phyloP scores from a whole-genome alignment of 2,113 vertebrate genomes.

The Eubucco bourcierii region DNA sequence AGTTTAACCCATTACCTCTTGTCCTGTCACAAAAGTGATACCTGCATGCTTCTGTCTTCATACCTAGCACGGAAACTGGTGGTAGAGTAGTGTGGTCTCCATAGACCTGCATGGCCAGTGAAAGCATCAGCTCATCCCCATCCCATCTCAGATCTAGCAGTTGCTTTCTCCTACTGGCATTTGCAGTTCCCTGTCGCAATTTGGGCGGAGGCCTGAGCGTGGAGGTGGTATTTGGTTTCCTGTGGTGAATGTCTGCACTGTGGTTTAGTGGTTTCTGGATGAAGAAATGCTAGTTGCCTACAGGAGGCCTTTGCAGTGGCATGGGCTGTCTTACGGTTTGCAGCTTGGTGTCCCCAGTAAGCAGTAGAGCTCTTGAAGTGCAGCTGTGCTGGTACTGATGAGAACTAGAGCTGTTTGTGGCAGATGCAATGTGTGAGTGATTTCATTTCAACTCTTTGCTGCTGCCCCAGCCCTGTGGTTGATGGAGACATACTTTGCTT shows the following conservation, averaged over 20 bases:
- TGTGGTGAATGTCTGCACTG: fast-evolving
- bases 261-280: not conserved
- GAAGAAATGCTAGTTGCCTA: fast-evolving
- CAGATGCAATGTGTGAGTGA: not conserved
- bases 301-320: not conserved
- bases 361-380: not conserved
- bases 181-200: not conserved
- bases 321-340: not conserved
- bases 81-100: not conserved
- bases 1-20: no score
- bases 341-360: not conserved
- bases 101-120: not conserved
- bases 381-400: not conserved
- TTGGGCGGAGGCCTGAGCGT: not conserved
- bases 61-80: not conserved
- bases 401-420: not conserved
- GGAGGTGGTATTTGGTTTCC: not conserved
- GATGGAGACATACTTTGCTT: not conserved
- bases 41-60: not conserved
- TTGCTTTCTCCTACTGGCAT: not conserved
- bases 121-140: not conserved
- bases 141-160: not conserved
- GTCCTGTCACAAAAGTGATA: no score
- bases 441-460: fast-evolving
- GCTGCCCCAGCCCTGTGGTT: not conserved